Conservation (phyloP, 2,888 invertebrate genomes). For the Sclerodermus sp. region DNA sequence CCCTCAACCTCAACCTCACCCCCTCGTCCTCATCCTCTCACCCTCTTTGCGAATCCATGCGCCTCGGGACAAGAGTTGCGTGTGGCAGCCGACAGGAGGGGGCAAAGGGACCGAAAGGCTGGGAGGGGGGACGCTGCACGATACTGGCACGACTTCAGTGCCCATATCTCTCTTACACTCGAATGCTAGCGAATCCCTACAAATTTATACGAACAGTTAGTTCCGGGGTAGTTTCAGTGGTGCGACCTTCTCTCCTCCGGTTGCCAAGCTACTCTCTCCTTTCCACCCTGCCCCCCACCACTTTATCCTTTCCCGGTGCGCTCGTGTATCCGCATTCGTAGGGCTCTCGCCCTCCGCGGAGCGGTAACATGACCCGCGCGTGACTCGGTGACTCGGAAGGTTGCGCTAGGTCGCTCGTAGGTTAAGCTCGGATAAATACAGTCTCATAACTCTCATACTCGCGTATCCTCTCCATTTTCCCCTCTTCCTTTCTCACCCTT, state of each 20-base stretch:
- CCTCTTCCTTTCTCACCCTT: no score
- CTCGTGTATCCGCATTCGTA: no score
- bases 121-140: no score
- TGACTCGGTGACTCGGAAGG: conserved; percentile 16
- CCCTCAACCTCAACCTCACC: no score
- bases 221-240: conserved; percentile 34
- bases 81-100: background rate
- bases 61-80: background rate
- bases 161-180: conserved; percentile 48
- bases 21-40: no score
- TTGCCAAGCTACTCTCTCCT: no score
- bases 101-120: no score
- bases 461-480: no score
- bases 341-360: no score
- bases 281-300: background rate
- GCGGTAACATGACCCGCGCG: conserved; percentile 3
- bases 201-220: conserved; percentile 48
- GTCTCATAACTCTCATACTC: conserved; percentile 25
- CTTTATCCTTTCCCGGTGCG: conserved; percentile 13
- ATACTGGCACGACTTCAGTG: background rate
- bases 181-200: conserved; percentile 40
- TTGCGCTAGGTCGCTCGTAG: conserved; percentile 30
- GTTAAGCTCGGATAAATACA: conserved; percentile 46
- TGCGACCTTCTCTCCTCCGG: conserved; percentile 10
- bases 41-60: no score